These are phyloP conservation scores for Pemphredon lugubris DNA, from an alignment of 2,888 invertebrate species.

Conservation along the genomic window DNA sequence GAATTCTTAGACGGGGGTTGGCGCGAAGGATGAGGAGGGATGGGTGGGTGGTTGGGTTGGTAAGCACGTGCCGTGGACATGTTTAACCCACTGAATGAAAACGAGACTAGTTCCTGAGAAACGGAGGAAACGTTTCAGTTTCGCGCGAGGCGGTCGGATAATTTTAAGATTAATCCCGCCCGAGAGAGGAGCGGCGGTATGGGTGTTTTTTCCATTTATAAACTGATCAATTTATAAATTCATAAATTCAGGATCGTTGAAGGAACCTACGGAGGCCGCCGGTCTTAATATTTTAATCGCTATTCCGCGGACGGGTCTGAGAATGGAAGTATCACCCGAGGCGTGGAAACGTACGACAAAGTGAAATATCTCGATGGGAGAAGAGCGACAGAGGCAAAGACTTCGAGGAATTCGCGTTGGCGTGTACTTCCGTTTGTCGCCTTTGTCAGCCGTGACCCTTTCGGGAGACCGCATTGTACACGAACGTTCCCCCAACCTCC, in stretches of 20 bases:
- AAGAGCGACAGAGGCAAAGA: conserved; percentile 15
- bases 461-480: conserved; percentile 4
- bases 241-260: not conserved
- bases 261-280: too few species aligned
- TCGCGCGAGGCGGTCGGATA: not conserved
- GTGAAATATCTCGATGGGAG: conserved; percentile 13
- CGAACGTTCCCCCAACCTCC: conserved; percentile 16
- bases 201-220: too few species aligned
- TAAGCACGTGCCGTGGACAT: conserved; percentile 48
- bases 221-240: too few species aligned
- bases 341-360: not conserved
- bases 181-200: not conserved
- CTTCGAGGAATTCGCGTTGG: conserved; percentile 10
- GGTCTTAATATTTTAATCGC: too few species aligned
- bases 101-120: conserved; percentile 24
- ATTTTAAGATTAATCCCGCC: not conserved
- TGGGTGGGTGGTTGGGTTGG: too few species aligned
- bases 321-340: not conserved
- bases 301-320: too few species aligned
- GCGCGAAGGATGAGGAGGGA: conserved; percentile 20
- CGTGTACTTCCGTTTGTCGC: conserved; percentile 20
- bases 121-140: conserved; percentile 4
- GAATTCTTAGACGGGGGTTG: conserved; percentile 46
- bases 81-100: conserved; percentile 49
- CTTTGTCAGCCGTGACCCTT: not conserved